Percentiles rank a stretch among this genome's conserved stretches.
Conservation (phyloP, 2,888 invertebrate species). For the Cheilosia variabilis region DNA sequence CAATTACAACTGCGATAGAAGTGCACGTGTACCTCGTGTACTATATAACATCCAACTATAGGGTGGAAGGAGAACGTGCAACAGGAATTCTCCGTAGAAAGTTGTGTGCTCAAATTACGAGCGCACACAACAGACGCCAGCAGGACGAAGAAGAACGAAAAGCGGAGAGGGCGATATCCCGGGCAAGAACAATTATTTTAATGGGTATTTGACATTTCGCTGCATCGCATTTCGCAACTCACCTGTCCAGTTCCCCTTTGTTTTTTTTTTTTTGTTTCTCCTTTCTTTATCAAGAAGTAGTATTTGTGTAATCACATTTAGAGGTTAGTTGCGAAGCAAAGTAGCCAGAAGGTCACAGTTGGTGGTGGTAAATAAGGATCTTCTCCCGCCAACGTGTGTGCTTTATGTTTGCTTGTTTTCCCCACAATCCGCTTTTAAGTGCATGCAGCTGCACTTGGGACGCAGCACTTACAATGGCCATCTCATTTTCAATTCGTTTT, state of each 20-base stretch:
- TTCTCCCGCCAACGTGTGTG: background rate
- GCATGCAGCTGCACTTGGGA: constrained; percentile 8
- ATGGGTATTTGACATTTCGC: constrained; percentile 82
- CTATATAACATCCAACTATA: constrained; percentile 4
- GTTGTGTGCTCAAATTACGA: constrained; percentile 47
- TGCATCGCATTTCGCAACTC: constrained; percentile 37
- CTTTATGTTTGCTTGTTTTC: constrained; percentile 14
- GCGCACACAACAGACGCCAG: background rate
- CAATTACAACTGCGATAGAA: constrained; percentile 15
- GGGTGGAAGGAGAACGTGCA: constrained; percentile 38
- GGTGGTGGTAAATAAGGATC: constrained; percentile 15
- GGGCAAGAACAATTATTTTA: constrained; percentile 81
- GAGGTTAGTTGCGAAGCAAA: constrained; percentile 14
- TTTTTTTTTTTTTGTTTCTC: background rate
- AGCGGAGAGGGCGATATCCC: background rate
- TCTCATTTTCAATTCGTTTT: constrained; percentile 26
- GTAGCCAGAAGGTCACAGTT: constrained; percentile 38
- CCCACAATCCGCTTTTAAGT: background rate
- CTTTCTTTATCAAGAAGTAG: constrained; percentile 7
- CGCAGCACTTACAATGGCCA: constrained; percentile 26
- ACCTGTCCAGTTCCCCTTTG: constrained; percentile 21
- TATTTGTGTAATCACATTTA: constrained; percentile 54
- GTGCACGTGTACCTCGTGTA: constrained; percentile 26
- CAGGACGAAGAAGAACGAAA: background rate
- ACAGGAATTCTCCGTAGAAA: constrained; percentile 60